These are phyloP conservation scores for Seladonia tumulorum DNA, from an alignment of 2,888 invertebrate species.

Conservation along the genomic window DNA sequence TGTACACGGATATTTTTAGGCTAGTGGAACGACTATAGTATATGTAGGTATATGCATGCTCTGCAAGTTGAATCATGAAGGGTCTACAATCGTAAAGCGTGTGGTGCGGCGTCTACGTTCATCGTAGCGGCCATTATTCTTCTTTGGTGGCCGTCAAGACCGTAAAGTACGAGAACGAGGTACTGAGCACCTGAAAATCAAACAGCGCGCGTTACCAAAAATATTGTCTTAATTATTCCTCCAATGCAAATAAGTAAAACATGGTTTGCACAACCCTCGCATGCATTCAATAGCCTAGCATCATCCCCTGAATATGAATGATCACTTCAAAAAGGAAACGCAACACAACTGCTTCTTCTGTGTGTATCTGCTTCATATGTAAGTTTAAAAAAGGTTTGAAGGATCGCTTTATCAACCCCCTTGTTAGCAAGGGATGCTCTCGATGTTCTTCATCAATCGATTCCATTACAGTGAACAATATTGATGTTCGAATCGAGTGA, in stretches of 20 bases:
- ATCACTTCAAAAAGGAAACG: not conserved
- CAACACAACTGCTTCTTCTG: not conserved
- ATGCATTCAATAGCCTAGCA: not conserved
- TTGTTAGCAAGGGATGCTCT: not conserved
- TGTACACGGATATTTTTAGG: conserved; percentile 64
- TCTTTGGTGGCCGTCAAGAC: conserved; percentile 68
- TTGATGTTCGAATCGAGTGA: not conserved
- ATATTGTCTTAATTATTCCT: not conserved
- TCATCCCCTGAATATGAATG: not conserved
- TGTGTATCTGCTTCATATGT: not conserved
- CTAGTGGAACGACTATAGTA: conserved; percentile 55
- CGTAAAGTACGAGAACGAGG: conserved; percentile 80
- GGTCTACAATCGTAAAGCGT: conserved; percentile 43
- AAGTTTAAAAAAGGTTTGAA: not conserved
- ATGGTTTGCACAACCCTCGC: not conserved
- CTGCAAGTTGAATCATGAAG: conserved; percentile 56
- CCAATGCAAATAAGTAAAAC: not conserved
- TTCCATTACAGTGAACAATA: not conserved
- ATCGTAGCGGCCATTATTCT: conserved; percentile 42
- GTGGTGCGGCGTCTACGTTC: conserved; percentile 24
- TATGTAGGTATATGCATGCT: conserved; percentile 49
- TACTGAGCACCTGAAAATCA: conserved; percentile 74
- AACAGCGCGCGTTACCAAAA: not conserved
- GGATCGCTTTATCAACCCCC: not conserved
- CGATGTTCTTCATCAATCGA: not conserved